Conservation (phyloP, 2,888 invertebrate genomes). For the Orthosia gracilis region DNA sequence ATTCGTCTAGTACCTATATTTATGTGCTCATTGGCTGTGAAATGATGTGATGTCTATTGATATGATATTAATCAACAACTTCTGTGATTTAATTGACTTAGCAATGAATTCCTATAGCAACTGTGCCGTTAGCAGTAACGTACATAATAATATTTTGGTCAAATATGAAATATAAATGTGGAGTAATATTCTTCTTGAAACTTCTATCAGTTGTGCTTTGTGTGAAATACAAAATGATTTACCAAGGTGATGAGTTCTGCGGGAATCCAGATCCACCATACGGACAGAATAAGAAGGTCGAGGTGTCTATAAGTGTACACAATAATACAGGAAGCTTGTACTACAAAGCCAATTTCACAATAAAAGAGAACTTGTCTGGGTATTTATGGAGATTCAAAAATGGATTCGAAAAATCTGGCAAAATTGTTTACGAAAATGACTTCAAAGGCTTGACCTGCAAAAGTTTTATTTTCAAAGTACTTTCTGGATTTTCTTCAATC, state of each 20-base stretch:
- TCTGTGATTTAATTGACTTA: neutral
- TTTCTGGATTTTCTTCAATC: conserved; percentile 26
- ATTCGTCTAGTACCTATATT: neutral
- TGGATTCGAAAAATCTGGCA: conserved; percentile 44
- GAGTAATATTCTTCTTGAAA: neutral
- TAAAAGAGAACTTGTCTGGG: conserved; percentile 24
- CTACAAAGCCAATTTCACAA: conserved; percentile 32
- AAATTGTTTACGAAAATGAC: conserved; percentile 33
- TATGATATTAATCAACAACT: conserved; percentile 1
- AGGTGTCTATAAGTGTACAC: neutral
- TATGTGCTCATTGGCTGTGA: conserved; percentile 24
- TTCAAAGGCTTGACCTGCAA: conserved; percentile 39
- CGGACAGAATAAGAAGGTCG: conserved; percentile 13
- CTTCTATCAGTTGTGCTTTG: conserved; percentile 17
- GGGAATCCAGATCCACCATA: conserved; percentile 32
- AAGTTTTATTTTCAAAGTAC: conserved; percentile 22
- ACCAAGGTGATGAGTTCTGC: conserved; percentile 26
- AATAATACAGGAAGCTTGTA: conserved; percentile 6
- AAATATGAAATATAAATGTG: conserved; percentile 33
- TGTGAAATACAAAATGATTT: conserved; percentile 38
- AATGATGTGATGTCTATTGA: conserved; percentile 4
- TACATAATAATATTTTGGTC: neutral
- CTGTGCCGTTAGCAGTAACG: neutral
- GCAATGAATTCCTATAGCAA: neutral
- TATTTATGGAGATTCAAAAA: conserved; percentile 35